Evolutionary conservation across 1,140 invertebrate species (phyloP), one percentile per base, ranked within the genome.

Genomic region (Scaptomyza pallida): DNA sequence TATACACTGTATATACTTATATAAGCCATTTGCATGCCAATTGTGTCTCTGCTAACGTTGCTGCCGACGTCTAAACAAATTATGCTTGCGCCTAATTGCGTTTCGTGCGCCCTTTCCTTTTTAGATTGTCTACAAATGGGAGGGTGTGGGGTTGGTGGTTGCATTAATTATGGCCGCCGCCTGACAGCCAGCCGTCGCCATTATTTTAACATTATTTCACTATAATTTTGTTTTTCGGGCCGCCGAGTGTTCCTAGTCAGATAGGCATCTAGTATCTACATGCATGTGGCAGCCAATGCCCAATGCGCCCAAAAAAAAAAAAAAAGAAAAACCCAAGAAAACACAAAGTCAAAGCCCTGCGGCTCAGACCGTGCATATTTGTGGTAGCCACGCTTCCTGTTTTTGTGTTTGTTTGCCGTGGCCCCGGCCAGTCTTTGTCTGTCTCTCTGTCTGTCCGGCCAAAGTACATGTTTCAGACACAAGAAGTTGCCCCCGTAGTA

Each of bases 341-440:
- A n/a, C 21, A 13, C 41, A 35, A 13, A 68, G 54, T 61, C 72
- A 61, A 57, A 74, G 60, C 78, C 78, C 74, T 48, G 9, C 62
- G n/a, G 61, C 30, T 13, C 63, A 68, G 62, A 65, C 60, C 63
- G 73, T 61, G 82, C 82, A 88, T 88, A 88, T 88, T 88, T 88
- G 82, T 82, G 82, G 78, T 88, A 82, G 82, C 82, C 82, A 88
- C 82, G 82, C 82, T 88, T 88, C 82, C 82, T 88, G 82, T 88
- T 88, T 88, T 88, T 88, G 79, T 88, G 79, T 83, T 83, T 83
- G 79, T 65, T 83, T 59, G 68, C 51, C 72, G 37, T 37, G 61
- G 73, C 60, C 30, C 17, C 15, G 37, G 57, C 23, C 55, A 37
- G 71, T 15, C 61, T 56, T 23, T 43, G 59, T 40, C n/a, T 35